Percentiles rank a stretch among this genome's conserved stretches.
Conservation (phyloP, 2,888 invertebrate species). For the Scaptomyza parva region DNA sequence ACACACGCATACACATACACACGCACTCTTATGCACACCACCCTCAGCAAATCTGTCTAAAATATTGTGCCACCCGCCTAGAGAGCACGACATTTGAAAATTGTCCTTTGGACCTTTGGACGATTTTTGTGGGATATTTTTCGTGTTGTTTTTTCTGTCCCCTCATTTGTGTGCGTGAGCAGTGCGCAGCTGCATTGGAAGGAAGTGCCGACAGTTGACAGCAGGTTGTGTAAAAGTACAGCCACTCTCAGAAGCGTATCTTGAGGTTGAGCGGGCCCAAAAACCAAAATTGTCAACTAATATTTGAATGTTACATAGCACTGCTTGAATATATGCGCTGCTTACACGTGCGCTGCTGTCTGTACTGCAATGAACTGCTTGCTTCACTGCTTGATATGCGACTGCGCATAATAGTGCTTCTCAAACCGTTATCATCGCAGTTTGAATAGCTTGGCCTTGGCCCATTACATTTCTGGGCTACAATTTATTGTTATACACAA, state of each 20-base stretch:
- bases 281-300: constrained; percentile 1
- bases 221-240: constrained; percentile 44
- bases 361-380: neutral
- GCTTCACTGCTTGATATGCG: neutral
- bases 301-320: constrained; percentile 4
- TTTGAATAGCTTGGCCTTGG: constrained; percentile 2
- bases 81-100: constrained; percentile 36
- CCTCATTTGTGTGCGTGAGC: neutral
- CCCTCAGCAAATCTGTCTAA: constrained; percentile 45
- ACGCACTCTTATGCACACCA: constrained; percentile 6
- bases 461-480: too few relatives aligned
- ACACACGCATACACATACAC: constrained; percentile 29
- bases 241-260: constrained; percentile 14
- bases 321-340: constrained; percentile 10
- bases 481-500: too few relatives aligned
- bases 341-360: constrained; percentile 1
- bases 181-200: constrained; percentile 77
- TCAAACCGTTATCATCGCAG: neutral
- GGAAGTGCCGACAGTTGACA: constrained; percentile 18
- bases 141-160: neutral
- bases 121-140: constrained; percentile 56
- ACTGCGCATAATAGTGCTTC: neutral
- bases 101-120: constrained; percentile 38
- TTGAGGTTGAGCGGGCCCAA: neutral
- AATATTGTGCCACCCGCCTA: constrained; percentile 37